phyloP scores from a whole-genome alignment of 2,888 invertebrate genomes.

The Philaethria dido region DNA sequence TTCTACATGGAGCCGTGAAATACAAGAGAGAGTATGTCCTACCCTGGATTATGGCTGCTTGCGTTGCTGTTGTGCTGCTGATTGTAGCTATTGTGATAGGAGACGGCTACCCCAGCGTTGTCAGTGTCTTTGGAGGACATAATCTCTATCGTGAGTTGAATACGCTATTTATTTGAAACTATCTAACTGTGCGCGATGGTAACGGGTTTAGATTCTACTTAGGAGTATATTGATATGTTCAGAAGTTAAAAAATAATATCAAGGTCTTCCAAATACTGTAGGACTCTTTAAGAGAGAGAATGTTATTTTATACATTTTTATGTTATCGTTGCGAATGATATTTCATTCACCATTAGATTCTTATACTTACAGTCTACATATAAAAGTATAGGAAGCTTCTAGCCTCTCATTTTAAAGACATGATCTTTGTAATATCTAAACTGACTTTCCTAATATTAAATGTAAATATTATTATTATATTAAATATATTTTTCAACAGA shows the following conservation, averaged over 20 bases:
- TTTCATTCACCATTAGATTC: too few species aligned
- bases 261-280: not conserved
- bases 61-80: slow-evolving; percentile 66
- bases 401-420: too few species aligned
- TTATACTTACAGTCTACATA: too few species aligned
- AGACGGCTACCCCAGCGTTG: slow-evolving; percentile 69
- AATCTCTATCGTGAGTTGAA: slow-evolving; percentile 72
- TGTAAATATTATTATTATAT: too few species aligned
- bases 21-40: slow-evolving; percentile 75
- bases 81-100: slow-evolving; percentile 64
- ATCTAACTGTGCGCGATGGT: not conserved
- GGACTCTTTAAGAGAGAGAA: too few species aligned
- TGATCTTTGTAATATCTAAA: too few species aligned
- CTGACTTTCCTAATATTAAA: too few species aligned
- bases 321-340: too few species aligned
- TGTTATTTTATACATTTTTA: too few species aligned
- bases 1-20: slow-evolving; percentile 77
- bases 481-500: slow-evolving; percentile 56
- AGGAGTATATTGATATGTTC: too few species aligned
- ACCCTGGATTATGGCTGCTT: slow-evolving; percentile 77
- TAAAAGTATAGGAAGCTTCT: too few species aligned
- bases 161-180: slow-evolving; percentile 1
- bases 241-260: not conserved
- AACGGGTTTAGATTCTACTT: not conserved
- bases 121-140: slow-evolving; percentile 74